phyloP scores from a whole-genome alignment of 2,888 invertebrate species.

The Drosophila putrida region DNA sequence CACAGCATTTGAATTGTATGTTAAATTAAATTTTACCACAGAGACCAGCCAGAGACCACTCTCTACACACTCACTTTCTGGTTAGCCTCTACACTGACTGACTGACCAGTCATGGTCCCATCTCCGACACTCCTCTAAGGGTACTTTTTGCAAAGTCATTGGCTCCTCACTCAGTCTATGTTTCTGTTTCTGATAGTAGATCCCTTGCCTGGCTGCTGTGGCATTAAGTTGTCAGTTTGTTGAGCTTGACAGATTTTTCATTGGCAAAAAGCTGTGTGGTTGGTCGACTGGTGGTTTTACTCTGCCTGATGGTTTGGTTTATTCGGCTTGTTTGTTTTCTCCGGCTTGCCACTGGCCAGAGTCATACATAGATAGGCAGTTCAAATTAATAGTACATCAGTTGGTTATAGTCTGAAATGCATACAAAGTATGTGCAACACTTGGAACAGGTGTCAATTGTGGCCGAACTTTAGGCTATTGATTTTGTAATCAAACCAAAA shows the following conservation, averaged over 20 bases:
- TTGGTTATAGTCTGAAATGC: constrained; percentile 35
- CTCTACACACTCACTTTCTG: background rate
- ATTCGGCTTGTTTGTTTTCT: constrained; percentile 20
- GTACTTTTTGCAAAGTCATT: constrained; percentile 50
- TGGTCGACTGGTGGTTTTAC: constrained; percentile 26
- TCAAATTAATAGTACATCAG: constrained; percentile 48
- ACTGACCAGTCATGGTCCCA: constrained; percentile 18
- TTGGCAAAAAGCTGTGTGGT: constrained; percentile 35
- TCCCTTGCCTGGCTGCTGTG: constrained; percentile 41
- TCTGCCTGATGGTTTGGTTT: constrained; percentile 25
- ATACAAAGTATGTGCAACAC: constrained; percentile 26
- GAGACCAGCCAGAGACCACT: constrained; percentile 59
- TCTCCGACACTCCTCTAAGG: background rate
- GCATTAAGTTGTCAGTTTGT: constrained; percentile 77
- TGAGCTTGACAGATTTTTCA: constrained; percentile 78
- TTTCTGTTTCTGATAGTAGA: background rate
- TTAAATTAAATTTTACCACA: constrained; percentile 81
- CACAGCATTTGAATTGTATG: constrained; percentile 74
- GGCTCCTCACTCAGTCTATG: constrained; percentile 19
- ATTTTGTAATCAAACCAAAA: background rate
- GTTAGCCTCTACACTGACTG: constrained; percentile 2
- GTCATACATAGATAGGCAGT: constrained; percentile 35
- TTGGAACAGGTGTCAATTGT: constrained; percentile 42
- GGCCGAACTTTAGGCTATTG: background rate
- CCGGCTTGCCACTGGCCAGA: constrained; percentile 19